A percentile compares a stretch with the other conserved stretches of the same genome.
Conservation (phyloP, 1,140 invertebrate genomes). For the Colletes gigas region DNA sequence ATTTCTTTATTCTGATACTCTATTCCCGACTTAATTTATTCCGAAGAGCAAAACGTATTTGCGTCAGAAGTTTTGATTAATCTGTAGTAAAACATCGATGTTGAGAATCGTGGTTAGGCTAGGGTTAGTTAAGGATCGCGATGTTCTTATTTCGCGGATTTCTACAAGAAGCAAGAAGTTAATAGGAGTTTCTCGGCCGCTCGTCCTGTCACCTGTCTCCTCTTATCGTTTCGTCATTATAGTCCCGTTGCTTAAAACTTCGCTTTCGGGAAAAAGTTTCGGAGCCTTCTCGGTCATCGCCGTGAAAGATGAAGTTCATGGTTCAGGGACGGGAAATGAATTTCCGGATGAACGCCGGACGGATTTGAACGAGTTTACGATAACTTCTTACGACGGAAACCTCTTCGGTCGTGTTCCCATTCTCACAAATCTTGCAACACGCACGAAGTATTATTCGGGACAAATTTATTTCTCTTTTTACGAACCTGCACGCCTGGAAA, state of each 20-base stretch:
- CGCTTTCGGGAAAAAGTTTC: constrained; percentile 42
- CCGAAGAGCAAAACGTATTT: too few species aligned
- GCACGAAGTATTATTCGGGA: constrained; percentile 10
- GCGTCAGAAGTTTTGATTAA: background rate
- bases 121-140: too few species aligned
- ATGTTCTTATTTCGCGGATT: constrained; percentile 5
- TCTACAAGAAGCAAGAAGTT: constrained; percentile 47
- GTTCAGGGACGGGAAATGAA: constrained; percentile 57
- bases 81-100: background rate
- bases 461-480: background rate
- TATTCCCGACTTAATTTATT: too few species aligned
- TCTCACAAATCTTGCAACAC: background rate
- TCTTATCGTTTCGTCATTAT: constrained; percentile 73
- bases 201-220: constrained; percentile 26
- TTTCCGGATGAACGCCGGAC: constrained; percentile 51
- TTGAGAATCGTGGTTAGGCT: background rate
- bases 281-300: constrained; percentile 39
- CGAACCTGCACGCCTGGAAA: background rate
- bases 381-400: constrained; percentile 47
- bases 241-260: constrained; percentile 69
- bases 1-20: too few species aligned
- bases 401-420: background rate
- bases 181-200: constrained; percentile 57
- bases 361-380: constrained; percentile 65
- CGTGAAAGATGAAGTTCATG: constrained; percentile 13